These are phyloP conservation scores for Steinernema scapterisci DNA, from an alignment of 2,888 invertebrate genomes.

Conservation along the genomic window DNA sequence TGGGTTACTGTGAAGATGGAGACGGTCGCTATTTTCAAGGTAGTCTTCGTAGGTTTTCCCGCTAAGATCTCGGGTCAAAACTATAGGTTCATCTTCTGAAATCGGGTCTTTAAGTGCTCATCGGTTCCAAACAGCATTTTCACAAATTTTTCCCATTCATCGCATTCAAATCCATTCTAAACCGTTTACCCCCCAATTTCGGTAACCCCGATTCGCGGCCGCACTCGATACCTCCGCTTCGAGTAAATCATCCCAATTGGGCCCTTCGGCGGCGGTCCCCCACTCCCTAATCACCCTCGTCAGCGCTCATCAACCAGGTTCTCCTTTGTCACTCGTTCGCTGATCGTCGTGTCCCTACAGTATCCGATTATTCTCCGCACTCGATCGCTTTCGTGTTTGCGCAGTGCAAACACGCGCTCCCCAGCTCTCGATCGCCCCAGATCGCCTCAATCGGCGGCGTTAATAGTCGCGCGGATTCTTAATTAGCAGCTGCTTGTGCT, in stretches of 20 bases:
- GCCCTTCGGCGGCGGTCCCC: too few relatives aligned
- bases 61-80: not conserved
- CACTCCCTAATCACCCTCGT: not conserved
- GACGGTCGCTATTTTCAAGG: conserved; percentile 11
- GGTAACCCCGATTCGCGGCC: too few relatives aligned
- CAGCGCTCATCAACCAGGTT: conserved; percentile 1
- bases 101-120: too few relatives aligned
- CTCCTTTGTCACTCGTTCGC: conserved; percentile 14
- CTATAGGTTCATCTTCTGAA: not conserved
- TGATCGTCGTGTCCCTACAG: conserved; percentile 27
- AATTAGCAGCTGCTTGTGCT: conserved; percentile 24
- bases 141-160: too few relatives aligned
- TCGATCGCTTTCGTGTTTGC: conserved; percentile 16
- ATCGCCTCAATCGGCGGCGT: conserved; percentile 13
- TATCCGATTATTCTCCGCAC: conserved; percentile 16
- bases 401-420: conserved; percentile 14
- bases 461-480: conserved; percentile 17
- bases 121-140: too few relatives aligned
- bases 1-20: not conserved
- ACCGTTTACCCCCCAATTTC: too few relatives aligned
- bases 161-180: too few relatives aligned
- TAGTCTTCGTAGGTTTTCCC: conserved; percentile 28
- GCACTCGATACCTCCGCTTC: too few relatives aligned
- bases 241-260: too few relatives aligned
- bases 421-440: not conserved